Evolutionary conservation across 2,113 vertebrate species (phyloP).

Genomic region (Channa argus): DNA sequence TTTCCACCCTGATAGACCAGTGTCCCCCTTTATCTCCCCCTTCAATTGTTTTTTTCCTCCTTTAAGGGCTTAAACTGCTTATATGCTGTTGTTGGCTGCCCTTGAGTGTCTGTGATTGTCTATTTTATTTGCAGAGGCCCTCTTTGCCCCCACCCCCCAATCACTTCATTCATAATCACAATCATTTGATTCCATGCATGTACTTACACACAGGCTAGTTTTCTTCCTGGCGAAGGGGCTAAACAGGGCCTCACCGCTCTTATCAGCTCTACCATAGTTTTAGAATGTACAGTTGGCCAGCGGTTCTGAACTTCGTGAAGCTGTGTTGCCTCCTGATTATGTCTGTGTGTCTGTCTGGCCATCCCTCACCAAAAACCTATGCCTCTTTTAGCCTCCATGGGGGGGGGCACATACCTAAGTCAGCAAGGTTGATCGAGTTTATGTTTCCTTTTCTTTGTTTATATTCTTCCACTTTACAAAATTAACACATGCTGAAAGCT

Average conservation of each 20-base stretch:
- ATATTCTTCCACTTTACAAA: no score
- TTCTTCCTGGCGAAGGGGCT: slow-evolving; percentile 13
- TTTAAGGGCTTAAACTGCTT: slow-evolving; percentile 15
- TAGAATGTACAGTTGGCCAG: slow-evolving; percentile 38
- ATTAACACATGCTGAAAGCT: slow-evolving; percentile 17
- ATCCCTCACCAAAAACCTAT: slow-evolving; percentile 37
- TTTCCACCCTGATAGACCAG: slow-evolving; percentile 57
- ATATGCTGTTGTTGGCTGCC: not conserved
- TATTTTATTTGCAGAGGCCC: not conserved
- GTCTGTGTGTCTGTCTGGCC: slow-evolving; percentile 40
- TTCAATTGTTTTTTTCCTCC: slow-evolving; percentile 28
- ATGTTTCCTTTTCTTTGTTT: not conserved
- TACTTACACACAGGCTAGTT: slow-evolving; percentile 20
- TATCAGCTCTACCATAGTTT: slow-evolving; percentile 75
- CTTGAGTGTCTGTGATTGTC: not conserved
- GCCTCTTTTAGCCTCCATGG: slow-evolving; percentile 9
- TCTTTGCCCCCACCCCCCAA: not conserved
- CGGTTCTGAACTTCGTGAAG: slow-evolving; percentile 60
- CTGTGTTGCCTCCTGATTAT: slow-evolving; percentile 65
- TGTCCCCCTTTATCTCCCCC: slow-evolving; percentile 31
- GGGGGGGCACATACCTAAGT: slow-evolving; percentile 36
- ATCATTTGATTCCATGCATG: slow-evolving; percentile 21
- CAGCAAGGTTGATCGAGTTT: slow-evolving; percentile 41
- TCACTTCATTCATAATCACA: not conserved
- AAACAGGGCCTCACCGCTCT: slow-evolving; percentile 62